These are phyloP conservation scores for Xerus inauris DNA, from an alignment of 2,113 vertebrate species.

Conservation along the genomic window DNA sequence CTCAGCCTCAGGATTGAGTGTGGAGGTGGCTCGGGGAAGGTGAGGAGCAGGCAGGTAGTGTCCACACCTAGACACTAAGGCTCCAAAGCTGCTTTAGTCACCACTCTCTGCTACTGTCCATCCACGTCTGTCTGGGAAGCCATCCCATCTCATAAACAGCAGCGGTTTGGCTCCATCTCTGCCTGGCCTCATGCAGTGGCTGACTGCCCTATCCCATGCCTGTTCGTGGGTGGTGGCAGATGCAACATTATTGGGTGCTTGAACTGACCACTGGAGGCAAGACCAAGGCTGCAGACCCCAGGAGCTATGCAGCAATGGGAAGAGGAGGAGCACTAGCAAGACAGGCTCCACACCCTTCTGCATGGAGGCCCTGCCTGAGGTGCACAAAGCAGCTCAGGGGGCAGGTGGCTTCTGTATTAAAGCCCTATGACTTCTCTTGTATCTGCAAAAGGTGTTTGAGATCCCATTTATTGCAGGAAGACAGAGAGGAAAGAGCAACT, in stretches of 20 bases:
- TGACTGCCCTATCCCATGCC: neutral
- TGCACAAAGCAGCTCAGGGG: neutral
- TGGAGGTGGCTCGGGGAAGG: neutral
- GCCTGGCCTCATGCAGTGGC: neutral
- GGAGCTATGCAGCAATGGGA: neutral
- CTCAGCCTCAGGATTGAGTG: neutral
- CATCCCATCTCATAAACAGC: neutral
- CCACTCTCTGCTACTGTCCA: neutral
- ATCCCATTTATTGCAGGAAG: neutral
- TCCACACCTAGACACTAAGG: rapidly evolving
- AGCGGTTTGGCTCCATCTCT: neutral
- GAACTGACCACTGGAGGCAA: neutral
- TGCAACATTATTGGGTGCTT: neutral
- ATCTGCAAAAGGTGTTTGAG: neutral
- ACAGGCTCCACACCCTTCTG: neutral
- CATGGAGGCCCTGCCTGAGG: neutral
- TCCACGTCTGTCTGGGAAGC: neutral
- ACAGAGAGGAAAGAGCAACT: neutral
- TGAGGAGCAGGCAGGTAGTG: rapidly evolving
- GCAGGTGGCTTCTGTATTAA: neutral
- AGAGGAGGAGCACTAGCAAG: neutral
- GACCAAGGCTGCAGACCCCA: neutral
- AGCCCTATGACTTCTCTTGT: neutral
- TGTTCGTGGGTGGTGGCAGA: too few species aligned
- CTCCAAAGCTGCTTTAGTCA: neutral